Evolutionary conservation across 2,888 invertebrate genomes (phyloP), one percentile per base, ranked within the genome.

Genomic region (Ormyrus pomaceus): DNA sequence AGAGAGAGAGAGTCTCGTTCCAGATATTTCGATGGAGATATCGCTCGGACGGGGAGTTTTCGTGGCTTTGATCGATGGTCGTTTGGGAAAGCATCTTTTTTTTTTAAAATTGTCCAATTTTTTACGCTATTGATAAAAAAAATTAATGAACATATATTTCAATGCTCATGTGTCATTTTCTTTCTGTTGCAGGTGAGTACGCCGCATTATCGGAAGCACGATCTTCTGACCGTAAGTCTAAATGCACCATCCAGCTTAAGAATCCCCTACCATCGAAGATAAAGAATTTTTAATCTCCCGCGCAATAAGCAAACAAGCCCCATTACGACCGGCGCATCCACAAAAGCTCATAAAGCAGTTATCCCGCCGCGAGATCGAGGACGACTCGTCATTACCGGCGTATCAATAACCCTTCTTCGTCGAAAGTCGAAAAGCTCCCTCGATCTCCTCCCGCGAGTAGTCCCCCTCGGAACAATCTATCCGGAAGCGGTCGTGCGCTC

Each of bases 131-230:
- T 2, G 34, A 11, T 19, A 5, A 7, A 34, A 59, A 59, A 10
- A 55, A 9, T 55, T 55, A 34, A 19, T 65, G 48, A 65, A 51
- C 9, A 34, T 68, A 59, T 19, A 19, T 19, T 69, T 48, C 58
- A 48, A n/a, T 7, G 19, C 34, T 34, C 4, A 34, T 13, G 55
- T n/a, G 34, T 46, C 10, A 64, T 58, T 58, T 61, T 59, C 45
- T 53, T 70, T 70, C 11, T 70, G 59, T 59, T 70, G 19, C 70
- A 70, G 70, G 70, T 70, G 58, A 58, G 70, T 70, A 46, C 11
- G 45, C 13, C 34, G 34, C 5, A 45, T 62, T 62, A 62, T 62
- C 62, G 62, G 34, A 3, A 3, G 5, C 46, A 45, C 5, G 10
- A 9, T 62, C 9, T 46, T 46, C n/a, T 2, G 3, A 9, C 11